These are phyloP conservation scores for Myiotriccus ornatus DNA, from an alignment of 2,797 vertebrate species.

Conservation along the genomic window DNA sequence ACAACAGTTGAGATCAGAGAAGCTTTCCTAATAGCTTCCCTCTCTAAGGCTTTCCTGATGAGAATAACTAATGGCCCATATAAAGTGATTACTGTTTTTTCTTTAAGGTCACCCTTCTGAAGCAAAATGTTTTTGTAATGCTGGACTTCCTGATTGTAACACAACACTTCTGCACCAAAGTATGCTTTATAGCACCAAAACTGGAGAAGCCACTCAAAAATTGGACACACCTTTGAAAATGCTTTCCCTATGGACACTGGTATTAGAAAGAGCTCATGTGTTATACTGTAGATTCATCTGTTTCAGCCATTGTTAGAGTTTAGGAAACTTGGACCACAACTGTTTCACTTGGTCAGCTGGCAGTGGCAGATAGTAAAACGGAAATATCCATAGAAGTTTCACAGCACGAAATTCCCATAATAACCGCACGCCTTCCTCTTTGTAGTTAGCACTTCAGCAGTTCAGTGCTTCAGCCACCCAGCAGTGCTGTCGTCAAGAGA, in stretches of 20 bases:
- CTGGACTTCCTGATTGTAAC: not conserved
- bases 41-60: not conserved
- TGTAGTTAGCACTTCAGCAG: not conserved
- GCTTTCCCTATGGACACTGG: fast-evolving
- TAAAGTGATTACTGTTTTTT: fast-evolving
- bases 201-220: not conserved
- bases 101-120: not conserved
- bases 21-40: not conserved
- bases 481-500: not conserved
- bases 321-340: not conserved
- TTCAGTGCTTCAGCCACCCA: not conserved
- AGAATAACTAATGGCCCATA: not conserved
- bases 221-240: not conserved
- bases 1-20: not conserved
- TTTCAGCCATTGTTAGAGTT: not conserved
- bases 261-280: not conserved
- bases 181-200: not conserved
- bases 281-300: not conserved
- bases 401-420: not conserved
- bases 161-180: not conserved
- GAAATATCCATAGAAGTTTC: not conserved
- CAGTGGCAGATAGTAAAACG: not conserved
- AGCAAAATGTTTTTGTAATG: not conserved
- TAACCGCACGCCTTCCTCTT: not conserved
- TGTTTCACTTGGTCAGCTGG: not conserved